Evolutionary conservation across 2,888 invertebrate genomes (phyloP).

Genomic region (Eretmocerus hayati): DNA sequence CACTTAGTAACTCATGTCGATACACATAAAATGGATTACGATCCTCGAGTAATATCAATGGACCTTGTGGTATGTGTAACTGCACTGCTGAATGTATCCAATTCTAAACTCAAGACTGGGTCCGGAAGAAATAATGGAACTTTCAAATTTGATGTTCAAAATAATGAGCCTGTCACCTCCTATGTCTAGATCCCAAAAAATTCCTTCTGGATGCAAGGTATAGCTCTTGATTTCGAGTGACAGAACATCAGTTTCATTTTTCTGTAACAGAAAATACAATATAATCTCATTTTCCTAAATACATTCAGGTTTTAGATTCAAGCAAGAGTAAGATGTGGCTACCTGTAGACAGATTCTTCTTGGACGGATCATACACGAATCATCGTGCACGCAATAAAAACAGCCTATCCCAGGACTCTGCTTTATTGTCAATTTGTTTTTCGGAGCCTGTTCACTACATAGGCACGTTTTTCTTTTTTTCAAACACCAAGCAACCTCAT

Average conservation of each 20-base stretch:
- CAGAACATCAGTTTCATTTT: slow-evolving; percentile 26
- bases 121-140: slow-evolving; percentile 28
- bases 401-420: neutral
- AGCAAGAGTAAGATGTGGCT: neutral
- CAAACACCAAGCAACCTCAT: slow-evolving; percentile 1
- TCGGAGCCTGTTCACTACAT: neutral
- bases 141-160: slow-evolving; percentile 35
- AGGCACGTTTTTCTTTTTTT: slow-evolving; percentile 13
- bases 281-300: too few relatives aligned
- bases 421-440: neutral
- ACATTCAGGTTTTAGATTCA: too few relatives aligned
- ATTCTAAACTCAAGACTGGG: slow-evolving; percentile 29
- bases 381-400: slow-evolving; percentile 9
- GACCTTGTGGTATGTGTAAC: slow-evolving; percentile 27
- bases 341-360: too few relatives aligned
- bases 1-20: too few relatives aligned
- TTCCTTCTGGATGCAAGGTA: slow-evolving; percentile 31
- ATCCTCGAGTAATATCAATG: too few relatives aligned
- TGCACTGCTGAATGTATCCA: slow-evolving; percentile 37
- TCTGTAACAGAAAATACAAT: slow-evolving; percentile 7
- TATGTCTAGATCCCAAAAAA: slow-evolving; percentile 42
- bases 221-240: slow-evolving; percentile 38
- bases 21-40: too few relatives aligned
- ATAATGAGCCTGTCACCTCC: slow-evolving; percentile 38
- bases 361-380: slow-evolving; percentile 3